Evolutionary conservation across 2,888 invertebrate species (phyloP).

Genomic region (Asteroscopus sphinx): DNA sequence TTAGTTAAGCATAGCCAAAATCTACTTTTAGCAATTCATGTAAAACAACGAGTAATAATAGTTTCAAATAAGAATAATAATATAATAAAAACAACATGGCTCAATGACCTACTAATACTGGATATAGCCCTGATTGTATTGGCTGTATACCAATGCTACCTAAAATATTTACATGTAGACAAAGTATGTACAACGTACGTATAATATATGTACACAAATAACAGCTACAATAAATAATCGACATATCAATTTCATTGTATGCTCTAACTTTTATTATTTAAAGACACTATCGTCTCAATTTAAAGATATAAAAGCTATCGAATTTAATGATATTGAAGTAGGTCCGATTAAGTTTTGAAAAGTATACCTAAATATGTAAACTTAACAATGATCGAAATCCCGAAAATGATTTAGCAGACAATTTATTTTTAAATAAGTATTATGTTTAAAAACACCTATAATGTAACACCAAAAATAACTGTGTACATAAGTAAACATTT

Average conservation of each 20-base stretch:
- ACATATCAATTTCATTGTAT: conserved; percentile 88
- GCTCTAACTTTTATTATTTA: conserved; percentile 77
- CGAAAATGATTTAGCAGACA: conserved; percentile 39
- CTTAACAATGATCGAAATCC: conserved; percentile 38
- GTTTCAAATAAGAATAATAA: conserved; percentile 51
- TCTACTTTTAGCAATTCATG: conserved; percentile 48
- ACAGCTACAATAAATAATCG: conserved; percentile 86
- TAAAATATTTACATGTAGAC: conserved; percentile 81
- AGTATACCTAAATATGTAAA: conserved; percentile 46
- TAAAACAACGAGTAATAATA: conserved; percentile 52
- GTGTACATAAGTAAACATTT: no score
- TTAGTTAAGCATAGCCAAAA: conserved; percentile 55
- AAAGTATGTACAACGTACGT: conserved; percentile 83
- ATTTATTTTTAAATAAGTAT: conserved; percentile 31
- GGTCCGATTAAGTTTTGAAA: conserved; percentile 56
- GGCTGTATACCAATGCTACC: conserved; percentile 70
- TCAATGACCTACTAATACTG: conserved; percentile 85
- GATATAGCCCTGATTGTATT: conserved; percentile 72
- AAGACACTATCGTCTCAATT: conserved; percentile 75
- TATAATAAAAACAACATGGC: conserved; percentile 69
- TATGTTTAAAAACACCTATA: no score
- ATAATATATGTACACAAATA: conserved; percentile 84
- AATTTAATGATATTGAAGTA: conserved; percentile 63
- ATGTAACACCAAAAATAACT: no score
- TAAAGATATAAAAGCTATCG: conserved; percentile 64